Base-by-base conservation (phyloP, 35 echinoderm and acorn worm genomes). In the Strongylocentrotus purpuratus region DNA sequence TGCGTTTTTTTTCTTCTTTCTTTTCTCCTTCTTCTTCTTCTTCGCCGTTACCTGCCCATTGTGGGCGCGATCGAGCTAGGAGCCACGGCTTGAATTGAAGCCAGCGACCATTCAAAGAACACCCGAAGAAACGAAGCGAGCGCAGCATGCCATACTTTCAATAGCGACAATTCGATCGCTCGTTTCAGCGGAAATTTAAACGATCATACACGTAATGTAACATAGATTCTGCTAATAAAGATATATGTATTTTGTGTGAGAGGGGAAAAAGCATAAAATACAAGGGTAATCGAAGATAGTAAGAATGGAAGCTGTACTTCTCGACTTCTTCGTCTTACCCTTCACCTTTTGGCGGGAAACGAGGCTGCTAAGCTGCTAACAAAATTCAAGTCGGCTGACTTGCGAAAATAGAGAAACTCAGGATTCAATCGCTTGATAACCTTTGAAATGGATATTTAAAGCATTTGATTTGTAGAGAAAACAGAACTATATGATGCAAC, bases 151-250 rank as follows among this genome's bases (percentile, higher is more conserved):
- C 33, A 46, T 31, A 17, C 87, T 11, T 89, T 89, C 87, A 89
- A 46, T 78, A 6, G 87, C 87, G 32, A 89, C 87, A 89, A 89
- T 33, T 33, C 32, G 31, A 15, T 28, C 32, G 87, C 87, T 89
- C 87, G 45, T 46, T 89, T 89, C 87, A 46, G 32, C 87, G 87
- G 87, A 89, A 89, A 89, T 46, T 89, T 46, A 89, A 33, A 89
- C 45, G 87, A 89, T 89, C 87, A 89, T 89, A 89, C 87, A 89
- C 33, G 87, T 15, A 89, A 46, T 89, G 32, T 33, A 89, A 89
- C 87, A 89, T 41, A 45, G 65, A 78, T 22, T 78, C n/a, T 78
- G 65, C 65, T 78, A 7, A 78, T 78, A 78, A 78, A 78, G 65
- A 78, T 71, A 71, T 71, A 71, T 71, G 22, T 71, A 71, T 78